phyloP scores from a whole-genome alignment of 2,113 vertebrate species.

The Trochalopteron elliotii region DNA sequence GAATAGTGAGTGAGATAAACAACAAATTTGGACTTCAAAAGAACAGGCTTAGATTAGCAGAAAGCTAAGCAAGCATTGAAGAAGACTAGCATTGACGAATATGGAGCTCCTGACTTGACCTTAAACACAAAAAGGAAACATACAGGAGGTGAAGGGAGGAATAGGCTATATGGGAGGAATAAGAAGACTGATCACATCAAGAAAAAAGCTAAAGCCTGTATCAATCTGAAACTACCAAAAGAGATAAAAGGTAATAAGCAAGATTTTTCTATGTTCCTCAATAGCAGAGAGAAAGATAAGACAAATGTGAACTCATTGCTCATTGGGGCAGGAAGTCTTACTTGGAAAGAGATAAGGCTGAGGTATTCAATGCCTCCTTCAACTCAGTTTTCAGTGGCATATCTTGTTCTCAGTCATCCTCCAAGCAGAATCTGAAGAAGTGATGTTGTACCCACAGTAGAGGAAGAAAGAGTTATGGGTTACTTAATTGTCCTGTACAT shows the following conservation, averaged over 20 bases:
- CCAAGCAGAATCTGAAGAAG: not conserved
- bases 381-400: not conserved
- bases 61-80: not conserved
- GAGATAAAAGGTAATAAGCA: not conserved
- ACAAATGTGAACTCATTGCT: not conserved
- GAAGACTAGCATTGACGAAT: not conserved
- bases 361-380: not conserved
- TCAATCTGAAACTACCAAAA: not conserved
- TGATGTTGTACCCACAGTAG: not conserved
- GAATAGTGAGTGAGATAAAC: not conserved
- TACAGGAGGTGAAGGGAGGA: not conserved
- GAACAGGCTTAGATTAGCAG: not conserved
- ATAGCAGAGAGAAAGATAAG: not conserved
- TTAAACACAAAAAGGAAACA: not conserved
- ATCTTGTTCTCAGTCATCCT: not conserved
- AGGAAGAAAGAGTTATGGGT: not conserved
- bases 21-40: not conserved
- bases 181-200: not conserved
- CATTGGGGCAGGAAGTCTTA: not conserved
- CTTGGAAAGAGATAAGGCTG: not conserved
- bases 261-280: not conserved
- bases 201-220: not conserved
- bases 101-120: not conserved
- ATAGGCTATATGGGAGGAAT: not conserved
- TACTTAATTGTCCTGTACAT: fast-evolving